A percentile compares a stretch with the other conserved stretches of the same genome.
phyloP scores from a whole-genome alignment of 2,113 vertebrate species.

The Dipodomys spectabilis region DNA sequence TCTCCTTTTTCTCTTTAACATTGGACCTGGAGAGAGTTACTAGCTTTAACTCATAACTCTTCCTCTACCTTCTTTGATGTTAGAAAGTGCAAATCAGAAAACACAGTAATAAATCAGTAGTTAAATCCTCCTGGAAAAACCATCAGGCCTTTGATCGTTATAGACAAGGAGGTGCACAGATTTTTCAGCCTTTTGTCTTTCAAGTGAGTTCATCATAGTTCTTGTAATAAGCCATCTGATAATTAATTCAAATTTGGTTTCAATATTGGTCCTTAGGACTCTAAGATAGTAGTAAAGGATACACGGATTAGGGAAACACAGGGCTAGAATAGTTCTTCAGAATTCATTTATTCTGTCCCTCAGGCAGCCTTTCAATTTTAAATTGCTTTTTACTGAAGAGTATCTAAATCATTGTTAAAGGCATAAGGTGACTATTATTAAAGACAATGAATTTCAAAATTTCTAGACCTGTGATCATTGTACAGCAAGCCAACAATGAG shows the following conservation, averaged over 20 bases:
- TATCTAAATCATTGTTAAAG: neutral
- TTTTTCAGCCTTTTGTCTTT: conserved; percentile 1
- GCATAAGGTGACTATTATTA: neutral
- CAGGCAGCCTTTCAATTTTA: neutral
- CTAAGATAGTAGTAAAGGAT: neutral
- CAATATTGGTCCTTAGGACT: neutral
- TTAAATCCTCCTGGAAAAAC: neutral
- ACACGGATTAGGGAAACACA: neutral
- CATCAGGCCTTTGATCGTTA: neutral
- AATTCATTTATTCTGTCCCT: neutral
- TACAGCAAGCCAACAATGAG: neutral
- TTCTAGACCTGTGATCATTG: neutral
- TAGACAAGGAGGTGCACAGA: neutral
- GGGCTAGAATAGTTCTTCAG: neutral
- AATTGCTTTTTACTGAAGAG: neutral
- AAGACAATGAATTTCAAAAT: neutral
- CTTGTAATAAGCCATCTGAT: neutral
- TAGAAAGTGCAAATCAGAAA: neutral
- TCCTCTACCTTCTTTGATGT: neutral
- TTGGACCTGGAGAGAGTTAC: neutral
- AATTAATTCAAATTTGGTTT: conserved; percentile 37
- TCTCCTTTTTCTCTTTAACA: neutral
- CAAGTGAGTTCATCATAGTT: neutral
- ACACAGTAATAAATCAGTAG: neutral
- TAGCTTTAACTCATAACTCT: neutral